A percentile compares a stretch with the other conserved stretches of the same genome.
Conservation (phyloP, 1,140 invertebrate genomes). For the Scaptomyza graminum region DNA sequence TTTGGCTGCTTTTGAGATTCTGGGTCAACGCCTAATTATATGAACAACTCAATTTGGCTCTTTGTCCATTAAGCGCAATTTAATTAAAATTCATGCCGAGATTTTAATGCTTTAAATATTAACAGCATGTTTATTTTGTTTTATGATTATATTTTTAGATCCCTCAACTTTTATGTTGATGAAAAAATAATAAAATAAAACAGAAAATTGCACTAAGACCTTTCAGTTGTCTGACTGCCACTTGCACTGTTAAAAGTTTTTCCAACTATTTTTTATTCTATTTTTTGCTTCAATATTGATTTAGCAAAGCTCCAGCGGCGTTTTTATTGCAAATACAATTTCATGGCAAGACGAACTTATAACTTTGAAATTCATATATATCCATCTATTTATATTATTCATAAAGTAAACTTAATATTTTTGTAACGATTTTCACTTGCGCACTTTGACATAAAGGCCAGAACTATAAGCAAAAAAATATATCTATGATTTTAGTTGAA, state of each 20-base stretch:
- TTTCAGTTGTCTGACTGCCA: slow-evolving; percentile 52
- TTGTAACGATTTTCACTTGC: too few species aligned
- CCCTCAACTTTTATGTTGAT: slow-evolving; percentile 29
- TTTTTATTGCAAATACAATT: neutral
- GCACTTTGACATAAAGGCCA: too few species aligned
- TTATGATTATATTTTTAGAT: slow-evolving; percentile 28
- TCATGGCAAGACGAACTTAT: neutral
- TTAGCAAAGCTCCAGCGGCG: slow-evolving; percentile 2
- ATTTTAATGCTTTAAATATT: neutral
- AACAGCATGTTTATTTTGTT: neutral
- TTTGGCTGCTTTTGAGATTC: slow-evolving; percentile 29
- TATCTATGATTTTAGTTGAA: too few species aligned
- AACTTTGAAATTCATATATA: slow-evolving; percentile 1
- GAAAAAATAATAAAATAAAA: neutral
- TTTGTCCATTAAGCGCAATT: slow-evolving; percentile 60
- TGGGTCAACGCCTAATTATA: slow-evolving; percentile 57
- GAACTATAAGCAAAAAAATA: too few species aligned
- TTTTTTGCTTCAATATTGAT: slow-evolving; percentile 17
- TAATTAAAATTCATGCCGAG: slow-evolving; percentile 67
- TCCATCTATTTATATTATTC: slow-evolving; percentile 7
- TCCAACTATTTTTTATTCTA: neutral
- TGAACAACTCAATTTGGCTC: slow-evolving; percentile 61
- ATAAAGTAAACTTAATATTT: slow-evolving; percentile 5
- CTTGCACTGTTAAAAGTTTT: slow-evolving; percentile 59
- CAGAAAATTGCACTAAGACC: slow-evolving; percentile 46